Evolutionary conservation across 2,113 vertebrate species (phyloP).

Genomic region (Python bivittatus): DNA sequence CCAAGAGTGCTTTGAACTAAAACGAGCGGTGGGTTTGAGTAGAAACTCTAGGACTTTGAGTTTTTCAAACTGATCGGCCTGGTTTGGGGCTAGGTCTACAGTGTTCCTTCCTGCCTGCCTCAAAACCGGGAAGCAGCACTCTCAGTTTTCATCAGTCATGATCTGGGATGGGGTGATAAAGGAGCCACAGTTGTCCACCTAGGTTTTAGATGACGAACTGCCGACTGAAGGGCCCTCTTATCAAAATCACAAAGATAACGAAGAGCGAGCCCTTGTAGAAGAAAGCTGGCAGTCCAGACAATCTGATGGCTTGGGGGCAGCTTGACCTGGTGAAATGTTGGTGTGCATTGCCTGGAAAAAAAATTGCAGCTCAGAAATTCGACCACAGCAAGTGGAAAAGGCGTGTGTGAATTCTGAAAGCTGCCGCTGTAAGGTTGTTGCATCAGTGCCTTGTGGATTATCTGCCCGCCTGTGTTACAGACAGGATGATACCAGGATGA

Average conservation of each 20-base stretch:
- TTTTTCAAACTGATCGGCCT: neutral
- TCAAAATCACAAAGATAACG: neutral
- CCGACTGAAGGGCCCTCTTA: neutral
- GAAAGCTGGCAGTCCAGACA: neutral
- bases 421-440: neutral
- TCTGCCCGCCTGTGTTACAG: neutral
- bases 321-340: neutral
- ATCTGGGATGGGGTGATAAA: neutral
- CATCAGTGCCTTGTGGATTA: fast-evolving
- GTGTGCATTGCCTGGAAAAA: fast-evolving
- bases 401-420: fast-evolving
- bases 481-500: neutral
- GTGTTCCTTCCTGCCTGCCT: neutral
- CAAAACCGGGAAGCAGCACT: neutral
- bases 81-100: neutral
- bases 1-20: neutral
- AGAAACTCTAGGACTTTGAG: neutral
- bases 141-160: neutral
- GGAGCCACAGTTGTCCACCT: neutral
- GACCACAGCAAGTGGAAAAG: fast-evolving
- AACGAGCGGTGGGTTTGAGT: neutral
- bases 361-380: fast-evolving
- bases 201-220: neutral
- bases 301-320: neutral
- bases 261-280: neutral